These are phyloP conservation scores for Procambarus clarkii DNA, from an alignment of 1,140 invertebrate genomes.

Conservation along the genomic window DNA sequence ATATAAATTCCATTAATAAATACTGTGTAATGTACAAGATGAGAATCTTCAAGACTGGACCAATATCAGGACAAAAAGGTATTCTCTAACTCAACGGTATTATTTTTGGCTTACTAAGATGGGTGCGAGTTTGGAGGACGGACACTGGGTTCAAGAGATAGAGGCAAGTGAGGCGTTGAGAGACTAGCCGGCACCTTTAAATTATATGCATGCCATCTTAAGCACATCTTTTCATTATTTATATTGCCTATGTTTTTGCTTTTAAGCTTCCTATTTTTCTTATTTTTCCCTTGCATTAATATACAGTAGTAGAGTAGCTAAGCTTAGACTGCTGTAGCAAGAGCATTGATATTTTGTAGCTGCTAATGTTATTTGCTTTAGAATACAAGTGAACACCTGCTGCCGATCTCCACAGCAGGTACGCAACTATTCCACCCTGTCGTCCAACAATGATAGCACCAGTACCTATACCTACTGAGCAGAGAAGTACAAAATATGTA, in stretches of 20 bases:
- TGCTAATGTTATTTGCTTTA: not conserved
- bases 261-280: not conserved
- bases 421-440: too few species aligned
- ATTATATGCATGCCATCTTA: not conserved
- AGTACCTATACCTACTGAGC: too few species aligned
- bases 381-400: not conserved
- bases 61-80: not conserved
- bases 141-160: constrained; percentile 48
- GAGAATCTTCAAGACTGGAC: not conserved
- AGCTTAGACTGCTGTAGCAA: not conserved
- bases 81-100: constrained; percentile 2
- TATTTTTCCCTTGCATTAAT: not conserved
- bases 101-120: constrained; percentile 54
- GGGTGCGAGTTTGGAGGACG: constrained; percentile 61
- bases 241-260: not conserved
- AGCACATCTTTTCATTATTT: not conserved
- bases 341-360: not conserved
- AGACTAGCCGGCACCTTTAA: not conserved
- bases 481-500: too few species aligned
- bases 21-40: not conserved
- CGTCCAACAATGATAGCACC: too few species aligned
- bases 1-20: not conserved
- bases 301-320: not conserved
- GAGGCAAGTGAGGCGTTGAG: constrained; percentile 55
- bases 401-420: too few species aligned